phyloP scores from a whole-genome alignment of 2,797 vertebrate species.

The Enteromius mattozi region DNA sequence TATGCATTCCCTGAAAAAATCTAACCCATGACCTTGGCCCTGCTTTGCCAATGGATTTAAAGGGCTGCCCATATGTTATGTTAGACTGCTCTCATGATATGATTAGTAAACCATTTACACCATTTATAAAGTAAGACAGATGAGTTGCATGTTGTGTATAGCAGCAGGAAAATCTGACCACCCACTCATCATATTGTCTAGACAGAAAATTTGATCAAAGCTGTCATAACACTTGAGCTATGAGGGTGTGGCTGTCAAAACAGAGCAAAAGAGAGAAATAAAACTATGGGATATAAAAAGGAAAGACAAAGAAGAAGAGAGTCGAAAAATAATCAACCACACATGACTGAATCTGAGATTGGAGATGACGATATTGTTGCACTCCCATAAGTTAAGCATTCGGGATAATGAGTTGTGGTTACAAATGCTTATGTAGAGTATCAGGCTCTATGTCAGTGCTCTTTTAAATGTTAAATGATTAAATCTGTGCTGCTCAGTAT shows the following conservation, averaged over 20 bases:
- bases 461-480: constrained; percentile 7
- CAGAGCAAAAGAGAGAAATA: background rate
- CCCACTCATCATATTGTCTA: constrained; percentile 51
- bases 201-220: constrained; percentile 57
- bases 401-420: background rate
- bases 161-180: constrained; percentile 47
- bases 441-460: constrained; percentile 16
- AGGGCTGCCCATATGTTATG: background rate
- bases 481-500: background rate
- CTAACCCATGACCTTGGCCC: background rate
- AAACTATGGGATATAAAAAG: constrained; percentile 18
- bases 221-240: constrained; percentile 56
- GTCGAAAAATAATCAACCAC: background rate
- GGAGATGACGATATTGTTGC: background rate
- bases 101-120: constrained; percentile 25
- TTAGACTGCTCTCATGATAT: background rate
- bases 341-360: background rate
- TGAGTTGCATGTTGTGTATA: constrained; percentile 28
- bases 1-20: background rate
- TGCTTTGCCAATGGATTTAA: background rate
- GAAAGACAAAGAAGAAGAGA: background rate
- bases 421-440: constrained; percentile 10
- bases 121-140: constrained; percentile 16
- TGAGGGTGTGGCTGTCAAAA: constrained; percentile 46
- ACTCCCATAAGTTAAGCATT: background rate